A percentile compares a stretch with the other conserved stretches of the same genome.
phyloP scores from a whole-genome alignment of 1,140 invertebrate species.

The Brachionus rotundiformis region DNA sequence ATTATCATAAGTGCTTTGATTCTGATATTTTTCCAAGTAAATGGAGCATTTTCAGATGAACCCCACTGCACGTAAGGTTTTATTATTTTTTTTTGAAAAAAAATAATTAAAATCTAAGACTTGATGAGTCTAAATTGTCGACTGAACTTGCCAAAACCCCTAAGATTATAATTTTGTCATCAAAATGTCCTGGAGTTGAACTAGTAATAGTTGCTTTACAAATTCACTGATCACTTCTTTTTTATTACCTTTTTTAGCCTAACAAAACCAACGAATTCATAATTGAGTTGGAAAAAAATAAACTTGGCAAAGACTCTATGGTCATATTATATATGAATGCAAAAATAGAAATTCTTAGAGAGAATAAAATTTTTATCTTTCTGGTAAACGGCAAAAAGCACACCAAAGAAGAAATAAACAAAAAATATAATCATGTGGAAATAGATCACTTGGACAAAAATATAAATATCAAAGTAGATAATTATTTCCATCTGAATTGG shows the following conservation, averaged over 20 bases:
- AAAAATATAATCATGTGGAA: not conserved
- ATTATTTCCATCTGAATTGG: not conserved
- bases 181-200: not conserved
- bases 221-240: too few relatives aligned
- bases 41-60: not conserved
- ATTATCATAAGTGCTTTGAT: not conserved
- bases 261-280: not conserved
- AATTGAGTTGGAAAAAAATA: not conserved
- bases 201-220: too few relatives aligned
- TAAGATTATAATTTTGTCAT: not conserved
- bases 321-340: not conserved
- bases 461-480: not conserved
- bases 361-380: not conserved
- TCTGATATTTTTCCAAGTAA: not conserved
- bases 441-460: not conserved
- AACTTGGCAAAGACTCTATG: not conserved
- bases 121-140: not conserved
- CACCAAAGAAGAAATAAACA: not conserved
- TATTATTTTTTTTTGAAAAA: not conserved
- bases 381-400: not conserved
- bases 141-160: not conserved
- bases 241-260: not conserved
- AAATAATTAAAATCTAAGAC: not conserved
- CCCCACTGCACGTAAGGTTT: not conserved
- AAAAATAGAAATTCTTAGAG: not conserved